Percentiles rank a stretch among this genome's conserved stretches.
Conservation (phyloP, 2,113 vertebrate species). For the Percopsis transmontana region DNA sequence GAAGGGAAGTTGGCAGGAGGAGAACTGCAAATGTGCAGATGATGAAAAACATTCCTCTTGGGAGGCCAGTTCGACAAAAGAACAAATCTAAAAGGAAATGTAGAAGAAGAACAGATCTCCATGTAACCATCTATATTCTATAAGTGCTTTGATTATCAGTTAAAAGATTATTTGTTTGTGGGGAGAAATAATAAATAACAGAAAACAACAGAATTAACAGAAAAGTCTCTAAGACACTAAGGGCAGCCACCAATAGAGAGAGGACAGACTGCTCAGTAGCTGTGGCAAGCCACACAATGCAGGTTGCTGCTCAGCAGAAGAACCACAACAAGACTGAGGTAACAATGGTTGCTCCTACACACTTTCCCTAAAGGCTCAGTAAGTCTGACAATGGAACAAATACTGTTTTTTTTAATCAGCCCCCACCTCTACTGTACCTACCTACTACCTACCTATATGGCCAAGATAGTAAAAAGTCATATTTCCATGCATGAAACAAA, state of each 20-base stretch:
- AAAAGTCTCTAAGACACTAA: neutral
- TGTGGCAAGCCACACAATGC: slow-evolving; percentile 20
- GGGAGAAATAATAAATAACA: neutral
- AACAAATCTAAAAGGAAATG: slow-evolving; percentile 40
- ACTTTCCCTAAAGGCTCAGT: slow-evolving; percentile 4
- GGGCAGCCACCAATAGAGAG: neutral
- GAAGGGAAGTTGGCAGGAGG: slow-evolving; percentile 54
- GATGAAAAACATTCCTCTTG: slow-evolving; percentile 51
- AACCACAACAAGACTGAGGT: slow-evolving; percentile 1
- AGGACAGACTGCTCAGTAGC: neutral
- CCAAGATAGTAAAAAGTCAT: too few species aligned
- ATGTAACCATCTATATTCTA: neutral
- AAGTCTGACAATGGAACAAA: neutral
- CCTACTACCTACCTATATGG: too few species aligned
- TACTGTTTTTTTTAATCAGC: too few species aligned
- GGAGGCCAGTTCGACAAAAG: slow-evolving; percentile 34
- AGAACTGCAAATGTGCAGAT: slow-evolving; percentile 44
- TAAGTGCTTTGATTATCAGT: slow-evolving; percentile 1
- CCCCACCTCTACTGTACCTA: too few species aligned
- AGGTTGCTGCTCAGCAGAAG: slow-evolving; percentile 30
- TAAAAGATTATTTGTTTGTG: neutral
- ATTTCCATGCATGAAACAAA: too few species aligned
- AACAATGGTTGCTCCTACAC: slow-evolving; percentile 21
- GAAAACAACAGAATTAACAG: neutral
- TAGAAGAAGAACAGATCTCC: neutral